Evolutionary conservation across 1,140 invertebrate species (phyloP), one percentile per base, ranked within the genome.

Genomic region (Drosophila littoralis): DNA sequence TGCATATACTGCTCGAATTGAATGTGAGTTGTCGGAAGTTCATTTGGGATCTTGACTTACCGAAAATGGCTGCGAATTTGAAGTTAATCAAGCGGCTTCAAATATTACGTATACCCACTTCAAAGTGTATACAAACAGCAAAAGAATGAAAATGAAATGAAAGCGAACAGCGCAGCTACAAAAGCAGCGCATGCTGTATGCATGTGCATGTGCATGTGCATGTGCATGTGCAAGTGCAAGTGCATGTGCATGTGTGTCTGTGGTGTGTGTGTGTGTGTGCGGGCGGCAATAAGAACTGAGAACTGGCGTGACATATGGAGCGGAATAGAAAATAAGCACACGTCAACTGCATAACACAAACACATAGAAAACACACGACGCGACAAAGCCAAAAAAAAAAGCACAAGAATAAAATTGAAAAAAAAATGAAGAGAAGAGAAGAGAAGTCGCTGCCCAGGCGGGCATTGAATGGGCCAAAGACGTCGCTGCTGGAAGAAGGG

Each of bases 291-390:
- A 61, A 60, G 55, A 55, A 75, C 59, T 43, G 28, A 57, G 66
- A 79, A 40, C 63, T 74, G 81, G 84, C 74, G 77, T 89, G 81
- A 83, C 84, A 89, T 89, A 89, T 89, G 84, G 84, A 89, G 84
- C 84, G 75, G 80, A 89, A 89, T 83, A 81, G 84, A 89, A 89
- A 89, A 89, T 89, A 89, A 89, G 84, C 80, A 82, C 84, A 89
- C 84, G 84, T 89, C 84, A 89, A 89, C 81, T 89, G 84, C 84
- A 89, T 81, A 81, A 79, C 80, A 89, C 84, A 78, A 89, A 81
- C 84, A 89, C 77, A 83, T 79, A 78, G 54, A 78, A 82, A 88
- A 88, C 73, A 89, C 63, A 83, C 84, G 70, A 83, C 70, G 76
- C 82, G 79, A 82, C 83, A 86, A 82, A 88, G 65, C 79, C 76